These are phyloP conservation scores for Pseudoatta argentina DNA, from an alignment of 1,140 invertebrate genomes.

Conservation along the genomic window DNA sequence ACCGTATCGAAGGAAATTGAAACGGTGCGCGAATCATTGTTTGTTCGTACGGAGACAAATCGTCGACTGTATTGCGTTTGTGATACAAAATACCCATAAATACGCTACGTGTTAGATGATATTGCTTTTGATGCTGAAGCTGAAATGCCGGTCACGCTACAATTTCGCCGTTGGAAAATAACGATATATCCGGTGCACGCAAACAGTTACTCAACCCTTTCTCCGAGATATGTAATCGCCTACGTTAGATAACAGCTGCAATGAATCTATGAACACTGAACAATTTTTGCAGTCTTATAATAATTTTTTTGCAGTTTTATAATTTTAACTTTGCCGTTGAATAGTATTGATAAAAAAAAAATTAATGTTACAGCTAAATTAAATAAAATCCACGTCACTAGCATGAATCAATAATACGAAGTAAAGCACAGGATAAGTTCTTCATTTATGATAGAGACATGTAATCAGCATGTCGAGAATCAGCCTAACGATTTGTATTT, in stretches of 20 bases:
- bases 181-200: conserved; percentile 13
- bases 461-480: neutral
- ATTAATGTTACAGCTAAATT: neutral
- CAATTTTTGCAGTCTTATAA: neutral
- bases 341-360: neutral
- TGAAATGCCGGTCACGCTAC: conserved; percentile 23
- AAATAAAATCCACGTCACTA: neutral
- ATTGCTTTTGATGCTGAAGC: conserved; percentile 42
- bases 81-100: conserved; percentile 23
- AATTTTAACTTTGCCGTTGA: neutral
- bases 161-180: conserved; percentile 31
- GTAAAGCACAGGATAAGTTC: neutral
- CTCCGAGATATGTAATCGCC: neutral
- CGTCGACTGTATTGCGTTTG: conserved; percentile 8
- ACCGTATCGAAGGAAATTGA: conserved; percentile 34
- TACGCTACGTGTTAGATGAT: conserved; percentile 33
- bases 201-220: conserved; percentile 15
- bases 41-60: conserved; percentile 24
- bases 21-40: conserved; percentile 36
- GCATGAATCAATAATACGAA: neutral
- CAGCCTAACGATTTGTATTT: neutral
- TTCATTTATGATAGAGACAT: neutral
- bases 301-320: neutral
- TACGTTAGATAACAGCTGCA: conserved; percentile 38
- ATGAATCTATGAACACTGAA: neutral